Base-by-base conservation (phyloP, 2,113 vertebrate genomes). In the Mixornis gularis region DNA sequence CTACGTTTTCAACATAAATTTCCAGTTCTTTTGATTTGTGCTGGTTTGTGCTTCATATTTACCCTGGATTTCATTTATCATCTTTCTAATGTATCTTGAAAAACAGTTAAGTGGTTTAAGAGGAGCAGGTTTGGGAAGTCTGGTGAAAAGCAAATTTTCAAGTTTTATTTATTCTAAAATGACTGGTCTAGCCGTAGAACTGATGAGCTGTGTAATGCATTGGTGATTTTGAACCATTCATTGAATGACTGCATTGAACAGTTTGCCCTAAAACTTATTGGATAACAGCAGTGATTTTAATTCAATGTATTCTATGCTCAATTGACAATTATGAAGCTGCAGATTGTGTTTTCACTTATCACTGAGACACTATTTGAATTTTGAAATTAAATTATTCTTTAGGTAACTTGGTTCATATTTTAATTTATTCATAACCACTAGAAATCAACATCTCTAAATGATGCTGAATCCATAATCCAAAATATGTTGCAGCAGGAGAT, bases 371-470 rank as follows among this genome's bases (percentile, higher is more conserved):
- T 59, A 74, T 90, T 88, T 86, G 79, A 74, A 68, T 92, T 79
- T 80, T 80, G 40, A 59, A 93, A 83, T 90, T 30, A 66, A 94
- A 93, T 93, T 89, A 93, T 89, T 94, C 78, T 89, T 90, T 79
- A 79, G 65, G 46, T 86, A 86, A 71, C 46, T 79, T 79, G 36
- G 29, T 83, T 52, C 55, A 26, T 63, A 49, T 49, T 93, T 34
- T 94, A 95, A 94, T 93, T 95, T 93, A 89, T 94, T 89, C 80
- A 85, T 78, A 94, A 87, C n/a, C 38, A 51, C 36, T 66, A 92
- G 74, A 82, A 95, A 94, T 87, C 89, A 89, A 58, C 76, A 66
- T 71, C 44, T 84, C 79, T 94, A 86, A 94, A 87, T 71, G 86
- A 86, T 89, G 30, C 43, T 92, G 87, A 82, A 85, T 85, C 63